Evolutionary conservation across 2,797 vertebrate species (phyloP), one percentile per base, ranked within the genome.

Genomic region (Propithecus deckenii): DNA sequence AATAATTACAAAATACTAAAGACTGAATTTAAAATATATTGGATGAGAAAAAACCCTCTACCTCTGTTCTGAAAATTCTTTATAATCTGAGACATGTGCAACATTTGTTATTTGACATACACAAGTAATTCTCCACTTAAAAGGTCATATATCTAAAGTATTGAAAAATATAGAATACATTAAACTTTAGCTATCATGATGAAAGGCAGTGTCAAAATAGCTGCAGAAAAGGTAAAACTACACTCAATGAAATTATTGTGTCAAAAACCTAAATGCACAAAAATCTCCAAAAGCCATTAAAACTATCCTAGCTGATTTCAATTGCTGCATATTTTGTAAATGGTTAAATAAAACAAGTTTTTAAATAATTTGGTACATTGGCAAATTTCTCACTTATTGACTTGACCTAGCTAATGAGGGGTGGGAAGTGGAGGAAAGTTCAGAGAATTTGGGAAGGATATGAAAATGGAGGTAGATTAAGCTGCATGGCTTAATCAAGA

Each of bases 61-160:
- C 38, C 32, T 96, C 72, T 11, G n/a, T 93, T 84, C 69, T 89
- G n/a, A 95, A 96, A 96, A 84, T 93, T 30, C 23, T 83, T 95
- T 57, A 59, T 95, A 15, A 79, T 94, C 94, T 96, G 28, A 95
- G 71, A 67, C 46, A 75, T 65, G 25, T 63, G 48, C n/a, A 69
- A 72, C 20, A 65, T 38, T 85, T 91, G 6, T 65, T 86, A 94
- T 79, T 95, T 96, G 79, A 94, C 75, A 89, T 94, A 65, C 25
- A 79, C 41, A 93, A 96, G 63, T 92, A 80, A 80, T 84, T 93
- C n/a, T 87, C 71, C 59, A n/a, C 76, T 89, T 96, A 89, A 96
- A 96, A 96, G 52, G 88, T 90, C 88, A 92, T 72, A 84, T 92
- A 92, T 25, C n/a, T n/a, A 84, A 76, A 84, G 43, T 85, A 85